phyloP scores from a whole-genome alignment of 2,797 vertebrate species.

The Schizopygopsis malacanthus region DNA sequence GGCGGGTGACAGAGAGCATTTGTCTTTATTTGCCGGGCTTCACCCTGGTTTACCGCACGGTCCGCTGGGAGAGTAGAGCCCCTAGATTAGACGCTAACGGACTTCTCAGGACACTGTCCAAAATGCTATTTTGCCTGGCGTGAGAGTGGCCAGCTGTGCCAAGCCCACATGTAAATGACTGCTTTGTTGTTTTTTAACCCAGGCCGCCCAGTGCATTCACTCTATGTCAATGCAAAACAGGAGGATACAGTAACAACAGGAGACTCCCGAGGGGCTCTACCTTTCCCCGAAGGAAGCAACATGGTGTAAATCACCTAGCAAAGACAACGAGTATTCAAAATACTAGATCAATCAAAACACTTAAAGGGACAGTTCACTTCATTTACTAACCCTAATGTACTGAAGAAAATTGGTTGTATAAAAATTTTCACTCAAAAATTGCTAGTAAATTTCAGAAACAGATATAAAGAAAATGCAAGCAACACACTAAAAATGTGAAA shows the following conservation, averaged over 20 bases:
- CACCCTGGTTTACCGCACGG: conserved; percentile 25
- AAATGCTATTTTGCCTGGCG: conserved; percentile 36
- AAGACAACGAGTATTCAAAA: conserved; percentile 13
- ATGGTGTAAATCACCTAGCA: conserved; percentile 24
- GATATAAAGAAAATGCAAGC: background rate
- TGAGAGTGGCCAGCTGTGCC: conserved; percentile 47
- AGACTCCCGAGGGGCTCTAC: conserved; percentile 38
- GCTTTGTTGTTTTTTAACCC: conserved; percentile 40
- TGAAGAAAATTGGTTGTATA: background rate
- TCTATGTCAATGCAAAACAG: conserved; percentile 21
- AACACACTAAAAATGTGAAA: background rate
- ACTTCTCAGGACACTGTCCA: conserved; percentile 43
- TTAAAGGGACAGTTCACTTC: background rate
- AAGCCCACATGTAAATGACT: conserved; percentile 56
- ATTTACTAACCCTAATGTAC: background rate
- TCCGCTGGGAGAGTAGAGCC: conserved; percentile 30
- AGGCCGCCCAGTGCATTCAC: conserved; percentile 38
- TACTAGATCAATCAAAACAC: conserved; percentile 12
- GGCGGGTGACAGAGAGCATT: conserved; percentile 63
- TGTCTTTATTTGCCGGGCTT: conserved; percentile 68
- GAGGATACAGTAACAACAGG: conserved; percentile 41
- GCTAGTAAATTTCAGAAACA: background rate
- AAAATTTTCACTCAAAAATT: background rate
- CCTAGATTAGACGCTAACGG: conserved; percentile 44
- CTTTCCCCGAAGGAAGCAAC: conserved; percentile 41